Evolutionary conservation across 2,113 vertebrate genomes (phyloP), one percentile per base, ranked within the genome.

Genomic region (Hylia prasina): DNA sequence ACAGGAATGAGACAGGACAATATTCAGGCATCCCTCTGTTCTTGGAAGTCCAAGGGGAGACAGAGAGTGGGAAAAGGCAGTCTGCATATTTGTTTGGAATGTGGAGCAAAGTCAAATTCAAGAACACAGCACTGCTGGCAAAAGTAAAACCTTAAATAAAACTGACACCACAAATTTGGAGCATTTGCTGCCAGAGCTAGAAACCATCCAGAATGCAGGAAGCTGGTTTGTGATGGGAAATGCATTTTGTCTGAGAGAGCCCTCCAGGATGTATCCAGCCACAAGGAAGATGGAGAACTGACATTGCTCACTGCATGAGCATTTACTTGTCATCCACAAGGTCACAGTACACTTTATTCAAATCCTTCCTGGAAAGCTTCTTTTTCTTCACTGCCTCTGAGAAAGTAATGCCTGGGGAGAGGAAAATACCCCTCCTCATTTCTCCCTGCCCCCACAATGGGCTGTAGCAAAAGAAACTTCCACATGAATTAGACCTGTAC

Each of bases 101-200:
- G n/a, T 40, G 30, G 42, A 87, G 48, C 88, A 96, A 97, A 96
- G 96, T 96, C 93, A 95, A 94, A 83, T 33, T 94, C 95, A 97
- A 96, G 92, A 96, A 57, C 90, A 83, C 22, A 90, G 56, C 76
- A 53, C n/a, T 60, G 82, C n/a, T 90, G 76, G 76, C 93, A 78
- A 78, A 95, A 92, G 68, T 64, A 73, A 93, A 90, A 89, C 51
- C 68, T 80, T 90, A 96, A 96, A 94, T 95, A 93, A 95, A 93
- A 92, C 60, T 94, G 93, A 89, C 48, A 85, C 92, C 88, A 82
- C 88, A 92, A 44, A 93, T 87, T 87, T 66, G 90, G 82, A 90
- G 44, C 47, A 22, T 75, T 90, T 92, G 51, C 88, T 95, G 85
- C 85, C 76, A 66, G 76, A 83, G 60, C 90, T 65, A 96, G 93